Conservation (phyloP, 1,140 invertebrate species). For the Idris sp. region DNA sequence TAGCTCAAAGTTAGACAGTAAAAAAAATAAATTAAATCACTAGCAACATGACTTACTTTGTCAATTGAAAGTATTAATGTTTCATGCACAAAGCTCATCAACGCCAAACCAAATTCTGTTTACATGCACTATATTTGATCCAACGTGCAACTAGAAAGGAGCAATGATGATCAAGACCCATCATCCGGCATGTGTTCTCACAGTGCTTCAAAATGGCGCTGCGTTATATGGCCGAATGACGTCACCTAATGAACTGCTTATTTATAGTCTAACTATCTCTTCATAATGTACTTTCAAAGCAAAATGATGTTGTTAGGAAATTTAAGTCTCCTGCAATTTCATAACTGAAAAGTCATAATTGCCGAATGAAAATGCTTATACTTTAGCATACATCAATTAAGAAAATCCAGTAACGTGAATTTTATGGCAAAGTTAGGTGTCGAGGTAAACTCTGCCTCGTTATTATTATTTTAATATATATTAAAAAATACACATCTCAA, state of each 20-base stretch:
- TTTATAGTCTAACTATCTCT: conserved; percentile 65
- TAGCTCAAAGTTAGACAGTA: too few species aligned
- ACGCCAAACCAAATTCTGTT: conserved; percentile 16
- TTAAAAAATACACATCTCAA: conserved; percentile 4
- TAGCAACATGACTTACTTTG: conserved; percentile 26
- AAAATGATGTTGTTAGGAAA: conserved; percentile 59
- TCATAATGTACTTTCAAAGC: conserved; percentile 62
- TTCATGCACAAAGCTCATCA: conserved; percentile 45
- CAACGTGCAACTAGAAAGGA: conserved; percentile 8
- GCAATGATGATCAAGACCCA: conserved; percentile 7
- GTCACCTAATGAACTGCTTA: conserved; percentile 69
- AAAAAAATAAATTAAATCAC: conserved; percentile 6
- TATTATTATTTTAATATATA: conserved; percentile 15
- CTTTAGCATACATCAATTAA: conserved; percentile 37
- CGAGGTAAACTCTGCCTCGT: conserved; percentile 31
- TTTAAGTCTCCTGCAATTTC: conserved; percentile 20
- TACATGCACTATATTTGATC: conserved; percentile 30
- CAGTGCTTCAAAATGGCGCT: conserved; percentile 62
- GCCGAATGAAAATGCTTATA: neutral
- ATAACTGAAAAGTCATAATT: conserved; percentile 15
- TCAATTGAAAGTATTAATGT: conserved; percentile 49
- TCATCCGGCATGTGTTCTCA: conserved; percentile 42
- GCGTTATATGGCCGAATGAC: conserved; percentile 62
- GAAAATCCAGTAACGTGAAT: conserved; percentile 30
- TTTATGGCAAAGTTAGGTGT: conserved; percentile 29